A percentile compares a stretch with the other conserved stretches of the same genome.
phyloP scores from a whole-genome alignment of 2,797 vertebrate genomes.

The Lacerta agilis region DNA sequence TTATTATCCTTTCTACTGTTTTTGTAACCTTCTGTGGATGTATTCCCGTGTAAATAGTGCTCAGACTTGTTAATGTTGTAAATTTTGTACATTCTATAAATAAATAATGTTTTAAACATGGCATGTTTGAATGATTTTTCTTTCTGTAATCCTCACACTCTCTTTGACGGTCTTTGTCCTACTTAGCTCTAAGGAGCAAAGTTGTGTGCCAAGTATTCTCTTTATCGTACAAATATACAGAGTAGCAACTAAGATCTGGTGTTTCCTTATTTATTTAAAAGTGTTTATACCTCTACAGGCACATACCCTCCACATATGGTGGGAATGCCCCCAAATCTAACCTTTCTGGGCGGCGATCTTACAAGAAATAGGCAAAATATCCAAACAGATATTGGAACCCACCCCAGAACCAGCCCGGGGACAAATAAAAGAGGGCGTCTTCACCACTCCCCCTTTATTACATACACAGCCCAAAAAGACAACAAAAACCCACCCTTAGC shows the following conservation, averaged over 20 bases:
- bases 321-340: too few relatives aligned
- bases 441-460: too few relatives aligned
- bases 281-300: too few relatives aligned
- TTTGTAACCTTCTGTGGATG: constrained; percentile 4
- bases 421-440: too few relatives aligned
- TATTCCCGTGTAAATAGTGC: constrained; percentile 21
- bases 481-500: too few relatives aligned
- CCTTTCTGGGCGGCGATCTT: too few relatives aligned
- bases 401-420: too few relatives aligned
- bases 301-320: too few relatives aligned
- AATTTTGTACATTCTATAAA: constrained; percentile 80
- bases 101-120: constrained; percentile 67
- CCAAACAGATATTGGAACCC: too few relatives aligned
- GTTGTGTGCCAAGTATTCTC: not conserved
- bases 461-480: too few relatives aligned
- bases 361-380: too few relatives aligned
- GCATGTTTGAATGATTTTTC: not conserved
- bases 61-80: constrained; percentile 72
- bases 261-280: too few relatives aligned
- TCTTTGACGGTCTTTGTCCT: not conserved
- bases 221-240: not conserved
- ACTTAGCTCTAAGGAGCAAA: not conserved
- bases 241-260: not conserved
- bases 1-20: constrained; percentile 1
- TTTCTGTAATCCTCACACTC: not conserved